Evolutionary conservation across 2,113 vertebrate species (phyloP), one percentile per base, ranked within the genome.

Genomic region (Vombatus ursinus): DNA sequence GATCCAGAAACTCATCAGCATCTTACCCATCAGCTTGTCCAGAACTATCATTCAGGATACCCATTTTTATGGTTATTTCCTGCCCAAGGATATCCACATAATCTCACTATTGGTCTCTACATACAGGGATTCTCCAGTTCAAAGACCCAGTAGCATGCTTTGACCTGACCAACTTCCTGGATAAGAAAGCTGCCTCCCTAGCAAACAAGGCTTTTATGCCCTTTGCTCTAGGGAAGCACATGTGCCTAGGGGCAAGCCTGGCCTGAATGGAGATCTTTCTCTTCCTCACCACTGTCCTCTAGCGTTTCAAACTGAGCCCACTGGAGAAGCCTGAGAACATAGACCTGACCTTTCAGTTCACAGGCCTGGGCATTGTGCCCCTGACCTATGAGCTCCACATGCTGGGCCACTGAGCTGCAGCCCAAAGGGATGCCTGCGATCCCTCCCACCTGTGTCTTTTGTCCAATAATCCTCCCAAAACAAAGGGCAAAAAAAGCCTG

Each of bases 161-260:
- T 96, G 97, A 97, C 50, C 96, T 95, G 37, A 96, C 57, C 91
- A 98, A 98, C 37, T 98, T 98, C 90, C 93, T 97, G 57, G 93
- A 97, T 2, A 3, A 96, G 50, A 96, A 97, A 11, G 95, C 90
- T 0, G 0, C 92, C 16, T 98, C 98, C 94, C 92, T 93, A 84
- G 95, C 52, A 91, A 97, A 94, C 0, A 94, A 97, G 0, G 91
- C 94, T 16, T 97, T 98, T 94, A 93, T 97, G 97, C 96, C 97
- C 12, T 98, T 98, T 95, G 97, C 94, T 23, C 92, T 95, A 96
- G 95, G 95, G 92, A 98, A 98, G 95, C 48, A 14, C 7, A 95
- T 96, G 90, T 97, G 96, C 92, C 93, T 97, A 54, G 98, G 96
- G 0, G 90, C 98, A n/a, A 89, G 96, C 50, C 93, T 98, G 93